Evolutionary conservation across 2,888 invertebrate species (phyloP), one percentile per base, ranked within the genome.

Genomic region (Euphydryas editha): DNA sequence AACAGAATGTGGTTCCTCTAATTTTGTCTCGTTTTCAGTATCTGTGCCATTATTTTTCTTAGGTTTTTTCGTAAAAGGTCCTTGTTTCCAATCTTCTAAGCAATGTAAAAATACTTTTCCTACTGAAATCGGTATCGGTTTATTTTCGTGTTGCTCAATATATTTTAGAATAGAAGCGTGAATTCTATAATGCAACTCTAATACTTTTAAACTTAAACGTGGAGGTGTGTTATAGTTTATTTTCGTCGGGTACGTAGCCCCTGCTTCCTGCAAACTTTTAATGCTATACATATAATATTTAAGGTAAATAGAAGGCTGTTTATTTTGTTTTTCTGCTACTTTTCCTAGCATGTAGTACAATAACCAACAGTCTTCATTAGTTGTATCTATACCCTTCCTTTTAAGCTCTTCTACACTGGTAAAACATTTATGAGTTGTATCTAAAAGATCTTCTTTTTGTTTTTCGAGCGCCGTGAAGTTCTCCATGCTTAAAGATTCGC

Each of bases 341-440:
- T 99, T 99, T 0, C 98, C 99, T n/a, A 99, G 91, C 96, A 99
- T 98, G 81, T 98, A 99, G 84, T 97, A 97, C 79, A 97, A 96
- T 42, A 98, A 91, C 99, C 99, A 99, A 65, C 96, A 94, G 80
- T 99, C 98, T 81, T 98, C 98, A 71, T 95, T 95, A 0, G 93
- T 86, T 70, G 94, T 94, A 62, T 94, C 94, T 0, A 92, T 85
- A 72, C 93, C 94, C 67, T 84, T 89, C 55, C 85, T 89, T 67
- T 94, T 93, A 62, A 95, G 93, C 73, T 95, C 93, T 62, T 94
- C 93, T 65, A 95, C 93, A 1, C 96, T 95, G 37, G 94, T 94
- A 79, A 98, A 98, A 87, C 98, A 97, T 75, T 95, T 94, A 55
- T 95, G 94, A 0, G 98, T 96, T 21, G 95, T 95, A 72, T 95